Percentiles rank a stretch among this genome's conserved stretches.
phyloP scores from a whole-genome alignment of 1,140 invertebrate genomes.

The Bombus impatiens region DNA sequence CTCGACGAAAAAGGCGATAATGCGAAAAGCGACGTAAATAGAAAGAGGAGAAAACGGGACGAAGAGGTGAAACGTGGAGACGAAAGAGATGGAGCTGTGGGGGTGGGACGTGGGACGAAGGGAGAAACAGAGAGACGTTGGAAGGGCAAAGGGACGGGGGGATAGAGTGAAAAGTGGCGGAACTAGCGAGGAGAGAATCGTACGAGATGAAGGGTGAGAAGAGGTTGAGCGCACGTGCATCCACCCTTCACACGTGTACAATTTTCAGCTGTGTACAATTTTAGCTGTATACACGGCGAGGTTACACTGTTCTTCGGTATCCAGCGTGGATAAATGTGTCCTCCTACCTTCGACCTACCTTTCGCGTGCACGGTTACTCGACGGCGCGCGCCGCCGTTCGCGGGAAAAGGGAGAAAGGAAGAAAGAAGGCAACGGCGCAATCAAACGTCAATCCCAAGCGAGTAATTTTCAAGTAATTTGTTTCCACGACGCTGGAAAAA shows the following conservation, averaged over 20 bases:
- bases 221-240: conserved; percentile 29
- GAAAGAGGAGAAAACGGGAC: conserved; percentile 31
- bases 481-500: conserved; percentile 61
- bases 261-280: background rate
- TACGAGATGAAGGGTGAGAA: conserved; percentile 57
- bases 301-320: conserved; percentile 35
- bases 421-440: conserved; percentile 59
- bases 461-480: conserved; percentile 76
- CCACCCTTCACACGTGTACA: conserved; percentile 5
- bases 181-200: conserved; percentile 52
- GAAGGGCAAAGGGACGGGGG: background rate
- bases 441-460: conserved; percentile 77
- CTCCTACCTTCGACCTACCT: conserved; percentile 51
- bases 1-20: conserved; percentile 68
- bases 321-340: conserved; percentile 45
- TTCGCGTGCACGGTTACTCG: conserved; percentile 5
- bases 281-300: background rate
- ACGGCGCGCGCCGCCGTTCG: background rate
- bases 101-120: background rate
- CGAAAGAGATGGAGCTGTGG: background rate
- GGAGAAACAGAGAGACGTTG: background rate
- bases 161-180: conserved; percentile 33
- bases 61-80: background rate
- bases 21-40: conserved; percentile 62
- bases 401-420: background rate